phyloP scores from a whole-genome alignment of 2,888 invertebrate species.

The Apamea crenata region DNA sequence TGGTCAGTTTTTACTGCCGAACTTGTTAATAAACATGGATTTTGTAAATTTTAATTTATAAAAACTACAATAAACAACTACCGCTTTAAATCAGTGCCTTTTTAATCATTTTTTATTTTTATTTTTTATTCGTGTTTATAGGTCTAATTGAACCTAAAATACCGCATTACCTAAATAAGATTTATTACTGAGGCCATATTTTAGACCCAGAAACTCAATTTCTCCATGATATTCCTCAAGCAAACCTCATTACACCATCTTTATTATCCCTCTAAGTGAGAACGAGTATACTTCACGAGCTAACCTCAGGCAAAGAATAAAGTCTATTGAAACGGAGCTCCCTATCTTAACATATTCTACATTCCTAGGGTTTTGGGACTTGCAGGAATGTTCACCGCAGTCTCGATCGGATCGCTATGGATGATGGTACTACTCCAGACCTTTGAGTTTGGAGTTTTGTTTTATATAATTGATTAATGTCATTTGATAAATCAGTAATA shows the following conservation, averaged over 20 bases:
- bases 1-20: not conserved
- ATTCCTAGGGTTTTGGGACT: not conserved
- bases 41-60: not conserved
- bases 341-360: not conserved
- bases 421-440: not conserved
- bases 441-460: too few relatives aligned
- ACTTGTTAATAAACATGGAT: not conserved
- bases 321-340: not conserved
- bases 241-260: constrained; percentile 34
- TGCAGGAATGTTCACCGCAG: not conserved
- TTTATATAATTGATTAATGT: too few relatives aligned
- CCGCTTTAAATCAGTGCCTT: not conserved
- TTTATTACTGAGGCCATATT: constrained; percentile 13
- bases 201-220: constrained; percentile 25
- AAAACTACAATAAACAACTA: not conserved
- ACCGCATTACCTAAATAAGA: not conserved
- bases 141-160: not conserved
- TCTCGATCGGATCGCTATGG: not conserved
- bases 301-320: constrained; percentile 34
- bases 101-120: too few relatives aligned
- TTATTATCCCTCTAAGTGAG: constrained; percentile 40
- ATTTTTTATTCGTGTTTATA: not conserved
- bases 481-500: too few relatives aligned
- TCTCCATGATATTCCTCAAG: constrained; percentile 12
- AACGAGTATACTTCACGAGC: constrained; percentile 23